These are phyloP conservation scores for Mayetiola destructor DNA, from an alignment of 2,888 invertebrate genomes.

Conservation along the genomic window DNA sequence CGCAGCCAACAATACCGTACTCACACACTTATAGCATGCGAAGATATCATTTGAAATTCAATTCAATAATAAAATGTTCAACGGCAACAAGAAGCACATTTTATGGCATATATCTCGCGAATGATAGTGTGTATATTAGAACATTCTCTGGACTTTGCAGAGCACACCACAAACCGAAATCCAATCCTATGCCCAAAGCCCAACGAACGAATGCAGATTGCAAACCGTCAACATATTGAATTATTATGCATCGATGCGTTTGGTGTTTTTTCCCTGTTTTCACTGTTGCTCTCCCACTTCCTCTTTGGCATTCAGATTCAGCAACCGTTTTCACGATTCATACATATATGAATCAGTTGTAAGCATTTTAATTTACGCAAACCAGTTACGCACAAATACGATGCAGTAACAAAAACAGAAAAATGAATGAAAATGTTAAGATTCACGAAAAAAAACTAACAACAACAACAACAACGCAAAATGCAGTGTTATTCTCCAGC, in stretches of 20 bases:
- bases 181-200: background rate
- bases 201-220: constrained; percentile 2
- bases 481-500: background rate
- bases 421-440: background rate
- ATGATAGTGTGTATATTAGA: constrained; percentile 10
- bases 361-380: constrained; percentile 11
- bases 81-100: constrained; percentile 2
- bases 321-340: background rate
- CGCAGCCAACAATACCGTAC: background rate
- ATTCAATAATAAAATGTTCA: constrained; percentile 11
- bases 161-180: too few species aligned
- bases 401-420: background rate
- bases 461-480: background rate
- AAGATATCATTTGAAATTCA: constrained; percentile 13
- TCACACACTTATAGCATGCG: constrained; percentile 3
- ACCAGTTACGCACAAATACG: constrained; percentile 7
- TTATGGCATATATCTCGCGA: constrained; percentile 12
- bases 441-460: background rate
- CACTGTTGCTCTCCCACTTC: background rate
- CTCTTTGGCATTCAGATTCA: too few species aligned
- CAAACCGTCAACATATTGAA: constrained; percentile 10
- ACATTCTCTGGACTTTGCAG: too few species aligned
- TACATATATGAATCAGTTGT: constrained; percentile 12
- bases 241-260: background rate
- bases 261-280: background rate